phyloP scores from a whole-genome alignment of 2,797 vertebrate species.

The Poecilia wingei region DNA sequence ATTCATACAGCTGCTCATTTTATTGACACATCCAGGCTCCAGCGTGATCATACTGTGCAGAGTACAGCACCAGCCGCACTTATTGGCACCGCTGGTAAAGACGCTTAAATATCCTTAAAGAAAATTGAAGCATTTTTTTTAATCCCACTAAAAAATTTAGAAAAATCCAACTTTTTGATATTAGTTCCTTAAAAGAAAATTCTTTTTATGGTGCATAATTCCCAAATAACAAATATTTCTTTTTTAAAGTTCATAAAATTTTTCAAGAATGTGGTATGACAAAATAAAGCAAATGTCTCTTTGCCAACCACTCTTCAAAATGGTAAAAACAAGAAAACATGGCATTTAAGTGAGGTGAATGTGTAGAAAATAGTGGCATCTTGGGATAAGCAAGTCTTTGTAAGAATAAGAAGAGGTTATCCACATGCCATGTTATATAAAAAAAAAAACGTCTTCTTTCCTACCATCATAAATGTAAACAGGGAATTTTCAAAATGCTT shows the following conservation, averaged over 20 bases:
- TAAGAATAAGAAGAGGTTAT: neutral
- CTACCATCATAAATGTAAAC: neutral
- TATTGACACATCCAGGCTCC: constrained; percentile 67
- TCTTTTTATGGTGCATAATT: neutral
- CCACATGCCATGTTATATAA: neutral
- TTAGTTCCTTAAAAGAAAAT: neutral
- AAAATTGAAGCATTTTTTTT: neutral
- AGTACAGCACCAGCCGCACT: constrained; percentile 17
- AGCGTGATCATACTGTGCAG: constrained; percentile 70
- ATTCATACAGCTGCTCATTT: constrained; percentile 77
- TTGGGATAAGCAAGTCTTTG: neutral
- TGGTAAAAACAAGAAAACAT: neutral
- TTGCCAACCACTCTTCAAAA: neutral
- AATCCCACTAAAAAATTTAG: neutral
- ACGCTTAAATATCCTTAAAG: neutral
- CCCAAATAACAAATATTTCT: neutral
- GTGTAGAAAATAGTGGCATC: neutral
- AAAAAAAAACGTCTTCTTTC: neutral
- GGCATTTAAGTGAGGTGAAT: neutral
- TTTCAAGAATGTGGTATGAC: neutral
- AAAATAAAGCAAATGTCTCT: neutral
- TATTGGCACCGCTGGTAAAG: neutral
- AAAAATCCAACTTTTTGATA: neutral
- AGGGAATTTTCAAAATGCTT: neutral
- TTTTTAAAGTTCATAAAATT: neutral